Evolutionary conservation across 2,113 vertebrate species (phyloP).

Genomic region (Pedionomus torquatus): DNA sequence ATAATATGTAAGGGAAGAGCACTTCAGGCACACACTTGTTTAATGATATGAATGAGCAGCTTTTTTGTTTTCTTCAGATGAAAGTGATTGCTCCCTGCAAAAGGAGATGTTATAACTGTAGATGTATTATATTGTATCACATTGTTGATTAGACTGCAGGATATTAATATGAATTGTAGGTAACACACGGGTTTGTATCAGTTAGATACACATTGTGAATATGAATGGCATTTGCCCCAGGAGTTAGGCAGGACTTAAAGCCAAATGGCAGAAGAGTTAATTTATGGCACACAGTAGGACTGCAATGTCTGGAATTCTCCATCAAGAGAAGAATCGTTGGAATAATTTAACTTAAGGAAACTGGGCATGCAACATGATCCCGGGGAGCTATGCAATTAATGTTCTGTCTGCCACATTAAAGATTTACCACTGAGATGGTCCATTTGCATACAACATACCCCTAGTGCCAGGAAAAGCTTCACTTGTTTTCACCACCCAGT

Average conservation of each 20-base stretch:
- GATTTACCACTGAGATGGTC: constrained; percentile 53
- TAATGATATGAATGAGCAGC: not conserved
- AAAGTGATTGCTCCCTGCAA: not conserved
- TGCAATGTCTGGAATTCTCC: not conserved
- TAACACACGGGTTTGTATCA: not conserved
- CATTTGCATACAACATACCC: constrained; percentile 55
- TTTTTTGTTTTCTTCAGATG: not conserved
- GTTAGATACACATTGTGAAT: not conserved
- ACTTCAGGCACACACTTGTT: not conserved
- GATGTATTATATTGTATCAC: not conserved
- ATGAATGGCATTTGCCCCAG: not conserved
- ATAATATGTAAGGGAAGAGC: not conserved
- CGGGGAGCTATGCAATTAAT: constrained; percentile 55
- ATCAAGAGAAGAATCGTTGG: not conserved
- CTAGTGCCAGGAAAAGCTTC: constrained; percentile 57
- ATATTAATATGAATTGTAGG: not conserved
- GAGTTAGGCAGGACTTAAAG: constrained; percentile 16
- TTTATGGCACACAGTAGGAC: constrained; percentile 31
- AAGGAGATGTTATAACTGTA: not conserved
- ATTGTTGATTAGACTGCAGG: not conserved
- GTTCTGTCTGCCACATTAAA: constrained; percentile 55
- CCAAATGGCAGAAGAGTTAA: not conserved
- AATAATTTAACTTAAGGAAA: constrained; percentile 61
- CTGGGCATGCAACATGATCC: not conserved
- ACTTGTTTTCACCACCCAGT: constrained; percentile 34